These are phyloP conservation scores for Blastobasis lacticolella DNA, from an alignment of 2,888 invertebrate genomes.

Conservation along the genomic window DNA sequence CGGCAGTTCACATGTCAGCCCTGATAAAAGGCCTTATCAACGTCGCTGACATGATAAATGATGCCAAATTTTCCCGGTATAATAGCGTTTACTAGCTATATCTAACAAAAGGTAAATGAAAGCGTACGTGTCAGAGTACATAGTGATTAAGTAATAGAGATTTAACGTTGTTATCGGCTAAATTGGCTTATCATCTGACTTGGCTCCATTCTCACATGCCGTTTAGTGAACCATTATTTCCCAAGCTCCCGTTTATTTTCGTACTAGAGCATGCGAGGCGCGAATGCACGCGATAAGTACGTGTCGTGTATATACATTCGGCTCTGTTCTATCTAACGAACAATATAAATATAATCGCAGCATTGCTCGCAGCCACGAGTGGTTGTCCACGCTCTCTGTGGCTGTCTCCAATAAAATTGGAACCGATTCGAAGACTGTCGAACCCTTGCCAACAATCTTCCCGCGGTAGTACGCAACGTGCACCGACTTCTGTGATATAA, in stretches of 20 bases:
- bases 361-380: too few species aligned
- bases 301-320: slow-evolving; percentile 19
- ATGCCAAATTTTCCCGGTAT: too few species aligned
- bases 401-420: slow-evolving; percentile 40
- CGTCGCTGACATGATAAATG: too few species aligned
- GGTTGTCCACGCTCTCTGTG: slow-evolving; percentile 7
- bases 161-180: too few species aligned
- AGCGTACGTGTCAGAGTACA: too few species aligned
- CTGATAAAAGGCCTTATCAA: too few species aligned
- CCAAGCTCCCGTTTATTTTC: slow-evolving; percentile 56
- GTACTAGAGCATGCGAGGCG: slow-evolving; percentile 34
- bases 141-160: too few species aligned
- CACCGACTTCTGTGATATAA: slow-evolving; percentile 15
- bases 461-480: slow-evolving; percentile 11
- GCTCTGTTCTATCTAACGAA: too few species aligned
- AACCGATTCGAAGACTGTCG: slow-evolving; percentile 34
- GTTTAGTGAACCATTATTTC: slow-evolving; percentile 32
- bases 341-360: too few species aligned
- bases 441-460: slow-evolving; percentile 39
- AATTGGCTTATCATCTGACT: slow-evolving; percentile 28
- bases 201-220: slow-evolving; percentile 15
- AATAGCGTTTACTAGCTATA: too few species aligned
- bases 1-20: too few species aligned
- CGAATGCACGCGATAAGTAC: slow-evolving; percentile 4
- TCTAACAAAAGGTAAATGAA: too few species aligned